Base-by-base conservation (phyloP, 30 jellyfish, hydroid and myxozoan genomes). In the Aurelia aurita complex sp. Pacific region DNA sequence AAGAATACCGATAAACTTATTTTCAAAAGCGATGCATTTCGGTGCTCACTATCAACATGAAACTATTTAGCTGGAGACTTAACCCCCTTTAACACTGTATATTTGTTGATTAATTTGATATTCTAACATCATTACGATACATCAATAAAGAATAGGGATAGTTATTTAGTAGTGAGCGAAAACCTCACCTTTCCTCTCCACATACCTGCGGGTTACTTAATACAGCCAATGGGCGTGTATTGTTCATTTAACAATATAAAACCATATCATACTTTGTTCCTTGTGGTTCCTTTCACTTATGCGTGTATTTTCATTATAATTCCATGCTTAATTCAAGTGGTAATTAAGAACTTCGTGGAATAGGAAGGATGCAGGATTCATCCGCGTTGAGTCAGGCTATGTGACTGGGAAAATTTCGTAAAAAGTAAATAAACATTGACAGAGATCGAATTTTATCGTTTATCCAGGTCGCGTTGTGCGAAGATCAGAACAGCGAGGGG, bases 121-220 rank as follows among this genome's bases (percentile, higher is more conserved):
- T 76, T 76, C 16, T n/a, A 61, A 62, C 55, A 17, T 55, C 75
- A 77, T 62, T 62, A 60, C 33, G 40, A 14, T 64, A 10, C 32
- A 29, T 60, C 13, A 76, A 43, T 13, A 19, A 17, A 23, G 14
- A 14, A 6, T 40, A 32, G 82, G 57, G 83, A 67, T 46, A 81
- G 10, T 36, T 81, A 67, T 54, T 67, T 69, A 59, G 16, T 18
- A 9, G 32, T 19, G 77, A 5, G 64, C 1, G 4, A n/a, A 11
- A 71, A 60, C 79, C 91, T 23, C 68, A 35, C 85, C 80, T 72
- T 82, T 62, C 85, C 85, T 40, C 68, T 38, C 62, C 29, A 33
- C 43, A 53, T 82, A 63, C 73, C 69, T 82, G 80, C 91, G 83
- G 91, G 91, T 82, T 63, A 51, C 89, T 32, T 64, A 65, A 79